These are phyloP conservation scores for Byasa hedistus DNA, from an alignment of 2,888 invertebrate species.

Conservation along the genomic window DNA sequence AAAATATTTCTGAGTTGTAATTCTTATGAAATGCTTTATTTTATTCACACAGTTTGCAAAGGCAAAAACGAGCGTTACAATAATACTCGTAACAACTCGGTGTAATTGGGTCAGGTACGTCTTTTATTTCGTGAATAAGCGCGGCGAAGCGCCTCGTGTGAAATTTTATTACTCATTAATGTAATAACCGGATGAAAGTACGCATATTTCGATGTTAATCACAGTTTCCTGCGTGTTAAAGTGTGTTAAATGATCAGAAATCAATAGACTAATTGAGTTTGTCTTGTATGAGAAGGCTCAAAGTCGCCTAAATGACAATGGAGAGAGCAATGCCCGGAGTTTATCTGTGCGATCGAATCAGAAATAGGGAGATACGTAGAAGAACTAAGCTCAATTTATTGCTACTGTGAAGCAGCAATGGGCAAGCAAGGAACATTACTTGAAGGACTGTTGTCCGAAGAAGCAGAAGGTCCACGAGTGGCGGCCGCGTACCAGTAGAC, in stretches of 20 bases:
- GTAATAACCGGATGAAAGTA: conserved; percentile 48
- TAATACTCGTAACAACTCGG: conserved; percentile 34
- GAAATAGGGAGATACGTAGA: too few relatives aligned
- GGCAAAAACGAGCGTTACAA: conserved; percentile 17
- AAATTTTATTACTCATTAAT: conserved; percentile 64
- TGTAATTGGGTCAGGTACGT: conserved; percentile 60
- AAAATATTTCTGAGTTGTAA: not conserved
- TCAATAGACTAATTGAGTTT: too few relatives aligned
- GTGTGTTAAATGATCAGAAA: not conserved
- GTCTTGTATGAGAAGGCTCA: too few relatives aligned
- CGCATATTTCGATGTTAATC: conserved; percentile 18
- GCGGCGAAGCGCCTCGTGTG: conserved; percentile 34
- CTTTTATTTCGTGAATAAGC: conserved; percentile 52
- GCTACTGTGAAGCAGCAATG: too few relatives aligned
- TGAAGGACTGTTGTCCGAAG: too few relatives aligned
- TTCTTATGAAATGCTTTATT: not conserved
- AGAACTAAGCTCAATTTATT: too few relatives aligned
- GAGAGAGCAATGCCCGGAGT: too few relatives aligned
- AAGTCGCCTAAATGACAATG: too few relatives aligned
- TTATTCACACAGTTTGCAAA: conserved; percentile 13
- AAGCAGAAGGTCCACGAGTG: too few relatives aligned
- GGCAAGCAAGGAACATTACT: too few relatives aligned
- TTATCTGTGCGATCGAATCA: too few relatives aligned
- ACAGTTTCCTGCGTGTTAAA: conserved; percentile 1
- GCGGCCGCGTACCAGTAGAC: too few relatives aligned